phyloP scores from a whole-genome alignment of 1,140 invertebrate species.

The Penaeus vannamei region DNA sequence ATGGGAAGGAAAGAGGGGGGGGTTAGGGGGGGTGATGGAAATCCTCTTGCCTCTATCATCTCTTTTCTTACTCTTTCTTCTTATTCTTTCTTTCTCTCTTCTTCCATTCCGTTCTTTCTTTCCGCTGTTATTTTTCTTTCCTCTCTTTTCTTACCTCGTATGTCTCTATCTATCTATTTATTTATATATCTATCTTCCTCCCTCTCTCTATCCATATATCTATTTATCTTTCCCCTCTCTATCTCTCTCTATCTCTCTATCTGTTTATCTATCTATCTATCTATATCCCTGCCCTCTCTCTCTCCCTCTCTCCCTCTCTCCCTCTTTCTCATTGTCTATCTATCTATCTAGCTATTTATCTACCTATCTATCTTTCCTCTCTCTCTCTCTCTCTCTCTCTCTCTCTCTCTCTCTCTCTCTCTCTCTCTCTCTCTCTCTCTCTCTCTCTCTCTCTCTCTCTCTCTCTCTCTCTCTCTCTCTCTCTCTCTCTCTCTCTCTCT shows the following conservation, averaged over 20 bases:
- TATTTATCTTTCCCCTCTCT: too few species aligned
- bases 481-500: too few species aligned
- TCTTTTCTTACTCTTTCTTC: too few species aligned
- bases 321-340: background rate
- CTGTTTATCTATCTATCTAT: too few species aligned
- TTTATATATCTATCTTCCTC: background rate
- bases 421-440: too few species aligned
- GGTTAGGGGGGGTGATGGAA: background rate
- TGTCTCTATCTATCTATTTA: background rate
- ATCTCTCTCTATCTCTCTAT: too few species aligned
- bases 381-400: background rate
- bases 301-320: background rate
- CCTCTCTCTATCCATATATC: background rate
- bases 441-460: too few species aligned
- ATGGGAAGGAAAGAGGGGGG: background rate
- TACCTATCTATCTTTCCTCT: too few species aligned
- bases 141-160: background rate
- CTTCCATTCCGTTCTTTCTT: background rate
- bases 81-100: background rate
- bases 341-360: too few species aligned
- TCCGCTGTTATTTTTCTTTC: background rate
- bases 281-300: background rate
- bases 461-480: too few species aligned
- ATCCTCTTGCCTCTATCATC: too few species aligned
- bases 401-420: background rate